Conservation (phyloP, 2,888 invertebrate species). For the Bursaphelenchus okinawaensis region DNA sequence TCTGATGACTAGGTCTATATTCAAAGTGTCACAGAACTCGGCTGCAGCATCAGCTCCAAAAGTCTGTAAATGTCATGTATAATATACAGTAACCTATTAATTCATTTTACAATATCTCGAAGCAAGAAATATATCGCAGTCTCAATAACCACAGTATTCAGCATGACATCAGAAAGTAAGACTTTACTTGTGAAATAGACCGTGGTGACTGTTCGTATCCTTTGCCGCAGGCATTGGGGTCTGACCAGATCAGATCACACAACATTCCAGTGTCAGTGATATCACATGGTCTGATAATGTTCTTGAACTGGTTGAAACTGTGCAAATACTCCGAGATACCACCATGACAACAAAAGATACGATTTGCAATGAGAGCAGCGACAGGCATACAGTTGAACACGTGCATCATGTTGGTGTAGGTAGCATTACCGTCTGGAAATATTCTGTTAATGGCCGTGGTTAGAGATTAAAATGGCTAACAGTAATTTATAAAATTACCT, state of each 20-base stretch:
- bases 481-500: conserved; percentile 4
- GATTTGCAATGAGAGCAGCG: conserved; percentile 60
- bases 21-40: conserved; percentile 15
- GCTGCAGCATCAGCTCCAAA: conserved; percentile 14
- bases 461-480: not conserved
- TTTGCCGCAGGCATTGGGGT: conserved; percentile 1
- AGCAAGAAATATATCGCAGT: too few species aligned
- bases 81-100: too few species aligned
- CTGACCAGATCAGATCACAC: conserved; percentile 29
- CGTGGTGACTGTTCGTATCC: not conserved
- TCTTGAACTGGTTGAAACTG: conserved; percentile 60
- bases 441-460: conserved; percentile 8
- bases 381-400: conserved; percentile 63
- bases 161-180: too few species aligned
- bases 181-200: not conserved
- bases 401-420: conserved; percentile 20
- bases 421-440: conserved; percentile 19
- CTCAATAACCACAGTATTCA: too few species aligned
- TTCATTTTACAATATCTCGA: too few species aligned
- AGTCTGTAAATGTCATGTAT: not conserved
- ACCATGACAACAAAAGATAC: conserved; percentile 64
- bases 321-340: conserved; percentile 63
- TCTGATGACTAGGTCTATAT: conserved; percentile 11
- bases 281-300: conserved; percentile 28
- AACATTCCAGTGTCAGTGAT: conserved; percentile 30